A percentile compares a stretch with the other conserved stretches of the same genome.
These are phyloP conservation scores for Torymus tubicola DNA, from an alignment of 2,888 invertebrate genomes.

Conservation along the genomic window DNA sequence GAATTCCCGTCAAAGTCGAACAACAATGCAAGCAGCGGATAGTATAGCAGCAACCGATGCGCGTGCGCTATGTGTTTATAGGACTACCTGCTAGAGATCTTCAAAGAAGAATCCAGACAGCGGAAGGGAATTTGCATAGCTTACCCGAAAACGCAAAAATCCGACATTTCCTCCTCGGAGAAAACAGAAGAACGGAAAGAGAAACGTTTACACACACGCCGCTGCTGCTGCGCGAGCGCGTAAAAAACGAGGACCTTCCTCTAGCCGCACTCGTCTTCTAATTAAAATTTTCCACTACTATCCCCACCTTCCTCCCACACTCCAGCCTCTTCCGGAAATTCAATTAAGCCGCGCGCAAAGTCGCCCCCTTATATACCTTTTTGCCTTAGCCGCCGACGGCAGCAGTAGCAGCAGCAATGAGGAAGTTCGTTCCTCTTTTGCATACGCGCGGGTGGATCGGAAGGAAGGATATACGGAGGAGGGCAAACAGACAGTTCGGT, in stretches of 20 bases:
- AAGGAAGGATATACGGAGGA: constrained; percentile 31
- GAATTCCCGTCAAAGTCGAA: no score
- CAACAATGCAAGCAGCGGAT: no score
- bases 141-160: no score
- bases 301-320: not conserved
- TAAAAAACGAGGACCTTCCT: constrained; percentile 4
- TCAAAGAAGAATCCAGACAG: no score
- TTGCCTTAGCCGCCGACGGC: not conserved
- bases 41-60: no score
- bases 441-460: not conserved
- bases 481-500: constrained; percentile 49
- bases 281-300: constrained; percentile 48
- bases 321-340: constrained; percentile 32
- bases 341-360: constrained; percentile 50
- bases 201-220: not conserved
- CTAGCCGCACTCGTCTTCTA: constrained; percentile 7
- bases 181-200: not conserved
- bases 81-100: not conserved
- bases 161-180: no score
- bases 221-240: not conserved
- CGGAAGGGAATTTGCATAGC: no score
- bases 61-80: not conserved
- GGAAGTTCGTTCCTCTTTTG: constrained; percentile 24
- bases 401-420: no score
- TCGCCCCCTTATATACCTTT: constrained; percentile 23